phyloP scores from a whole-genome alignment of 2,797 vertebrate genomes.

The Dendrocincla fuliginosa region DNA sequence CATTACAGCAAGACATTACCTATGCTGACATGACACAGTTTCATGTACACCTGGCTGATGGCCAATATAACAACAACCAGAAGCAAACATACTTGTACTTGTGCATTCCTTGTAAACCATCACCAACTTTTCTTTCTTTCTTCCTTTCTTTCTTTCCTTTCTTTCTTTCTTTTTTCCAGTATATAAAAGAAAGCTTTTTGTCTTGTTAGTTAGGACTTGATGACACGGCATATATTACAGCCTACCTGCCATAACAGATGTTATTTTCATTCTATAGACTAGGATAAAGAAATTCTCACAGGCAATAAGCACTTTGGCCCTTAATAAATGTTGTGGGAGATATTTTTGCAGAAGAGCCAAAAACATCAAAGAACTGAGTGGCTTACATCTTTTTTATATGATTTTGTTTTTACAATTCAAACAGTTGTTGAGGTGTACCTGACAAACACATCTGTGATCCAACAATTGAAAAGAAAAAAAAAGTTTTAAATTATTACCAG shows the following conservation, averaged over 20 bases:
- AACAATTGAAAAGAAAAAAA: neutral
- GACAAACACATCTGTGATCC: neutral
- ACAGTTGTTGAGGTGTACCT: neutral
- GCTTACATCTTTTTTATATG: neutral
- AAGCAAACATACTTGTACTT: neutral
- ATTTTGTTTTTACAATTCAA: neutral
- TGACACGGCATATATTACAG: neutral
- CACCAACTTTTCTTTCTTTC: neutral
- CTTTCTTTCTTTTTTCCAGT: too few species aligned
- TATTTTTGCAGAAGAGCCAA: neutral
- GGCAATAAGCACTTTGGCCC: neutral
- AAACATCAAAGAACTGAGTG: neutral
- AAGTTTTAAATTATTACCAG: neutral
- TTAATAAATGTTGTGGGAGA: neutral
- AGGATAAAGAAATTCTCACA: neutral
- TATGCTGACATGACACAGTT: neutral
- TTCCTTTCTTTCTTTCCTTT: too few species aligned
- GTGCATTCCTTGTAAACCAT: neutral
- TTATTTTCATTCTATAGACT: neutral
- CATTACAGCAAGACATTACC: neutral
- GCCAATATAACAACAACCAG: neutral
- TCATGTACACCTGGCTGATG: neutral
- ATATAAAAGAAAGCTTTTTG: neutral
- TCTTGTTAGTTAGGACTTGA: neutral
- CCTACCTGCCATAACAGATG: neutral